These are phyloP conservation scores for Leptobrachium leishanense DNA, from an alignment of 2,113 vertebrate species.

Conservation along the genomic window DNA sequence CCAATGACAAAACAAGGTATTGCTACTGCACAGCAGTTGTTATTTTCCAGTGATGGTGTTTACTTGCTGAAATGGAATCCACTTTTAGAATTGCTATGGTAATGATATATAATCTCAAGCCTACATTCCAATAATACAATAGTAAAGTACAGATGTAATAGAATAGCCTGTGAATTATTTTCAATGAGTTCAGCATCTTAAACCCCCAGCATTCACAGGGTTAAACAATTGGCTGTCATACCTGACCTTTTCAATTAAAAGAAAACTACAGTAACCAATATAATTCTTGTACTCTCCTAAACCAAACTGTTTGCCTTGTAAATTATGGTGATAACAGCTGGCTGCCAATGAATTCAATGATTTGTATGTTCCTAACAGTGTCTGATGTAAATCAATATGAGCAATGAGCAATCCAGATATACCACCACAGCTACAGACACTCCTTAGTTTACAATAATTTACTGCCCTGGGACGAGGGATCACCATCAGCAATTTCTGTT, in stretches of 20 bases:
- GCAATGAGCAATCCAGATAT: conserved; percentile 63
- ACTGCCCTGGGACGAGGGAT: conserved; percentile 57
- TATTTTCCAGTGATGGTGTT: too few species aligned
- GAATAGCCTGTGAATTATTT: too few species aligned
- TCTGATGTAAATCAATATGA: conserved; percentile 74
- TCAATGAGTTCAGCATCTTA: too few species aligned
- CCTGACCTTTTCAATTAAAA: conserved; percentile 21
- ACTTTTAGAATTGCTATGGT: too few species aligned
- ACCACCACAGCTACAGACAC: conserved; percentile 60
- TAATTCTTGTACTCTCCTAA: conserved; percentile 46
- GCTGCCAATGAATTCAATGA: conserved; percentile 74
- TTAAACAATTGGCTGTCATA: conserved; percentile 19
- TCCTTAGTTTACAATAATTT: conserved; percentile 65
- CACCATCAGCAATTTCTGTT: conserved; percentile 56
- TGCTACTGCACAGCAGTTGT: too few species aligned
- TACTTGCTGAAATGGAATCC: too few species aligned
- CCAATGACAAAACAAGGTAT: too few species aligned
- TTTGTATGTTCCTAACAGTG: conserved; percentile 71
- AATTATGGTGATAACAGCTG: conserved; percentile 77
- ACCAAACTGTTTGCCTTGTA: conserved; percentile 63
- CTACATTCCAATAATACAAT: too few species aligned
- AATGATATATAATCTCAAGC: too few species aligned
- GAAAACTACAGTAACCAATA: conserved; percentile 40
- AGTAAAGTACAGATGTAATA: too few species aligned
- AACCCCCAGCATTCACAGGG: background rate